phyloP scores from a whole-genome alignment of 2,888 invertebrate species.

The Eristalis pertinax region DNA sequence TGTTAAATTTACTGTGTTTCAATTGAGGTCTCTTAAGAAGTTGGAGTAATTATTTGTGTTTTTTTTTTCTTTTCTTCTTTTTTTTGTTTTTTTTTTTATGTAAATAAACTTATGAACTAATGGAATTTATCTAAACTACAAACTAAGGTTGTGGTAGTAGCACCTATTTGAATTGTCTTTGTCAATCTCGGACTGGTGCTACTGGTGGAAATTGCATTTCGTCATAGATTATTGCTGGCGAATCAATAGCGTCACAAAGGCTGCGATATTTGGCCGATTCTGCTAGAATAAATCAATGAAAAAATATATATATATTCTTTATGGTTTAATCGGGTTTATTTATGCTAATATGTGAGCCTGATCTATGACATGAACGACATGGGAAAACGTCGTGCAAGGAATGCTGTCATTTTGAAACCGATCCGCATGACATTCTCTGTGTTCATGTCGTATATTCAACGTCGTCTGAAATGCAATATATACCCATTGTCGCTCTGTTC shows the following conservation, averaged over 20 bases:
- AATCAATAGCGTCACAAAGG: slow-evolving; percentile 80
- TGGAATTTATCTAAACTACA: slow-evolving; percentile 60
- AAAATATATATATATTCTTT: slow-evolving; percentile 15
- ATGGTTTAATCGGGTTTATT: not conserved
- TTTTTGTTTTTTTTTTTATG: not conserved
- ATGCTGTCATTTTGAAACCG: too few relatives aligned
- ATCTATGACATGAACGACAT: too few relatives aligned
- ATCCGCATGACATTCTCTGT: too few relatives aligned
- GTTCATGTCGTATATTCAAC: too few relatives aligned
- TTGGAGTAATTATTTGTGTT: slow-evolving; percentile 5
- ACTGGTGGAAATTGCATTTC: slow-evolving; percentile 81
- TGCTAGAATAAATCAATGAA: slow-evolving; percentile 67
- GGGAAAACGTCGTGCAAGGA: too few relatives aligned
- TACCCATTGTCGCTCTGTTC: too few relatives aligned
- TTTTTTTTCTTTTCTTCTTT: not conserved
- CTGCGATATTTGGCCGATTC: slow-evolving; percentile 81
- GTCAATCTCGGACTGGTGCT: slow-evolving; percentile 79
- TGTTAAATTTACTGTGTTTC: not conserved
- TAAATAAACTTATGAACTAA: slow-evolving; percentile 38
- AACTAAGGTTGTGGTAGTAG: slow-evolving; percentile 32
- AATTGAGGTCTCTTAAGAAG: slow-evolving; percentile 42
- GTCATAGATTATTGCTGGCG: slow-evolving; percentile 80
- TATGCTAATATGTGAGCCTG: too few relatives aligned
- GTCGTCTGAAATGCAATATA: too few relatives aligned
- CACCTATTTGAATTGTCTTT: slow-evolving; percentile 63